Evolutionary conservation across 2,113 vertebrate genomes (phyloP), one percentile per base, ranked within the genome.

Genomic region (Progne subis): DNA sequence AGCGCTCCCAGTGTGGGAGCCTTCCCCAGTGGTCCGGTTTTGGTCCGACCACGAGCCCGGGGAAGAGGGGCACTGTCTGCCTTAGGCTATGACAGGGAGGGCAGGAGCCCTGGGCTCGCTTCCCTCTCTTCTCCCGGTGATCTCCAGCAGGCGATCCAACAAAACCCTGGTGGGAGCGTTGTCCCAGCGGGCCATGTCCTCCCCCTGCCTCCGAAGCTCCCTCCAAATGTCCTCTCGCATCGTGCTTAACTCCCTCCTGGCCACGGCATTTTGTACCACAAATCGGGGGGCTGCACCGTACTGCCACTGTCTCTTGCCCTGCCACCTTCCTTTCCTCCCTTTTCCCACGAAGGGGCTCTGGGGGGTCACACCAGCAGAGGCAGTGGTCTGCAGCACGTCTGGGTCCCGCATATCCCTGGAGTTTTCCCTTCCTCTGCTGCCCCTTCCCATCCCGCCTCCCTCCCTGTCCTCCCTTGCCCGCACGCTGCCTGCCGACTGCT

Each of bases 111-210:
- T 18, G 0, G 81, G 52, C 90, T 77, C 44, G 0, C 44, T 85
- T 14, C 37, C 94, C 49, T 87, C 94, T 34, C 44, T 52, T 8
- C 41, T 82, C 59, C 64, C 24, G 0, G 75, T 61, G 61, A 96
- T 85, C 46, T 96, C 85, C 67, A 94, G 67, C 67, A 96, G 92
- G 53, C 82, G 92, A 41, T 93, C 94, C 63, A 96, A 78, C 94
- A 96, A 67, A 31, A 71, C 67, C 67, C 53, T 87, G 31, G 75
- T 96, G 63, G 96, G 90, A 68, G 55, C 85, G 0, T 94, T 96
- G 41, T 95, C 94, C 95, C 95, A 96, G 70, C 13, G 37, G 41
- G 53, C 14, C 96, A 96, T 96, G 44, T 95, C 70, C 74, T 96
- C 95, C 44, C 95, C 90, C 0, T 65, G 87, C 70, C 92, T 85